Conservation (phyloP, 2,888 invertebrate genomes). For the Terebella lapidaria region DNA sequence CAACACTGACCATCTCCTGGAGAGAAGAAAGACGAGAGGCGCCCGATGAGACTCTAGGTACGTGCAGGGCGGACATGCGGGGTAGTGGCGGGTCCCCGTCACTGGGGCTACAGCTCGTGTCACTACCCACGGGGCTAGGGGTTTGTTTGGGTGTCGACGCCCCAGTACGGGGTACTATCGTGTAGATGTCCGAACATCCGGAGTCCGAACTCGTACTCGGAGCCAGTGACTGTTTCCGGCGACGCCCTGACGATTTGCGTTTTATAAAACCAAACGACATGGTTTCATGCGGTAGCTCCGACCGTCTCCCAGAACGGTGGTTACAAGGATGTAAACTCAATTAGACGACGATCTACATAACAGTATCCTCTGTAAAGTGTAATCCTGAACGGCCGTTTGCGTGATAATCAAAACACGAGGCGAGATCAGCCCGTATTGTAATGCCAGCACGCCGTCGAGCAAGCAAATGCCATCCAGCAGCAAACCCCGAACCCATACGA, state of each 20-base stretch:
- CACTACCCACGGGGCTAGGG: not conserved
- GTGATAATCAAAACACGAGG: too few species aligned
- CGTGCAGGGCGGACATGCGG: not conserved
- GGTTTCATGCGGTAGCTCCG: too few species aligned
- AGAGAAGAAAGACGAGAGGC: not conserved
- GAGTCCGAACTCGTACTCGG: slow-evolving; percentile 4
- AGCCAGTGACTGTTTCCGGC: not conserved
- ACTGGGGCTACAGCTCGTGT: not conserved
- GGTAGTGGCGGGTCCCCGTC: not conserved
- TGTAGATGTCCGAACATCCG: slow-evolving; percentile 4
- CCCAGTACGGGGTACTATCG: not conserved
- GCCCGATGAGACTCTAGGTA: not conserved
- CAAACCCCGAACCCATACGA: too few species aligned
- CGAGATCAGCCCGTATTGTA: too few species aligned
- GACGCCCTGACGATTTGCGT: not conserved
- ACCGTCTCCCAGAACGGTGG: too few species aligned
- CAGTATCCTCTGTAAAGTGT: too few species aligned
- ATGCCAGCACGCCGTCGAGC: too few species aligned
- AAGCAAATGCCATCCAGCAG: too few species aligned
- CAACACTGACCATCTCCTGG: slow-evolving; percentile 27
- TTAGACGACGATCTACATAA: too few species aligned
- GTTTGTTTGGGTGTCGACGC: not conserved
- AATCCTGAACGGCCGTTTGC: too few species aligned
- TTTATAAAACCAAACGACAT: not conserved
- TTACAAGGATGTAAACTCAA: too few species aligned